phyloP scores from a whole-genome alignment of 2,113 vertebrate species.

The Cyphomyrus discorhynchus region DNA sequence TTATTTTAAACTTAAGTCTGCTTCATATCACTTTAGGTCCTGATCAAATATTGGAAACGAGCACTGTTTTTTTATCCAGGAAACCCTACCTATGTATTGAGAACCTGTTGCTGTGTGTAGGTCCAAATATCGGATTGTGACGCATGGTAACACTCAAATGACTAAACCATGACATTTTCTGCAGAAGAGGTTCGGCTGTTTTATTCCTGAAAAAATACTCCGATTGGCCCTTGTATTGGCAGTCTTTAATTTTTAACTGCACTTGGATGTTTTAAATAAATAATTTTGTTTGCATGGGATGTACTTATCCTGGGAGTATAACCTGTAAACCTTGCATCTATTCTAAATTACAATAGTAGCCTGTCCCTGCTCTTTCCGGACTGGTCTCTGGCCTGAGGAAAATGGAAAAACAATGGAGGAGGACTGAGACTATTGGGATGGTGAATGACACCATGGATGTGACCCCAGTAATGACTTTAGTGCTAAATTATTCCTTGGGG shows the following conservation, averaged over 20 bases:
- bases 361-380: not conserved
- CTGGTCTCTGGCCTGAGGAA: not conserved
- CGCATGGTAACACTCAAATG: not conserved
- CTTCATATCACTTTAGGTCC: not conserved
- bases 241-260: not conserved
- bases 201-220: not conserved
- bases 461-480: not conserved
- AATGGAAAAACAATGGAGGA: not conserved
- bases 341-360: not conserved
- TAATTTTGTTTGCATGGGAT: not conserved
- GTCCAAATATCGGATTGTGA: not conserved
- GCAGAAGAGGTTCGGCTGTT: not conserved
- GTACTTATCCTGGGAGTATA: not conserved
- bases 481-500: not conserved
- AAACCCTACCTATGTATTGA: not conserved
- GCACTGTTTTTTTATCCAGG: not conserved
- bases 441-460: not conserved
- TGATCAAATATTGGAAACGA: not conserved
- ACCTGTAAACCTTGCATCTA: not conserved
- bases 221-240: not conserved
- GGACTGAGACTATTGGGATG: not conserved
- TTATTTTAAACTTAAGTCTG: not conserved
- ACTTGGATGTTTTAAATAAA: not conserved
- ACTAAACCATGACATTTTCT: not conserved
- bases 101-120: not conserved